A percentile compares a stretch with the other conserved stretches of the same genome.
Evolutionary conservation across 2,113 vertebrate genomes (phyloP).

Genomic region (Suncus etruscus): DNA sequence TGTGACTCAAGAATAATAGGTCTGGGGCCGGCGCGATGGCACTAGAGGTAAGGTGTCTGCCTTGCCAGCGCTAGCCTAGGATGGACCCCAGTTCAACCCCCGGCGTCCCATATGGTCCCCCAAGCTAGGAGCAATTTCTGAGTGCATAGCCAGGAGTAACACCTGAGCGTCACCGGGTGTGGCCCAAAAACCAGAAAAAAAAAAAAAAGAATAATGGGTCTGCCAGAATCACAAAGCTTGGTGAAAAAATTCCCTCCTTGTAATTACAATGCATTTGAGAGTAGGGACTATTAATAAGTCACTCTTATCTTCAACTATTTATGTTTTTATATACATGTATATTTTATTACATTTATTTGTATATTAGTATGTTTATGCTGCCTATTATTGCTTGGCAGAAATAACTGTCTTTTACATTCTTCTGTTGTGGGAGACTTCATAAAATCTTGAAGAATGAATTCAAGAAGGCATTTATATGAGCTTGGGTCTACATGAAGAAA

Average conservation of each 20-base stretch:
- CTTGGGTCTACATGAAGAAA: neutral
- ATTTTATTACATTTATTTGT: neutral
- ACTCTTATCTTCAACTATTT: neutral
- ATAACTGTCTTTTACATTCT: conserved; percentile 12
- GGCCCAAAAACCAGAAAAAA: no score
- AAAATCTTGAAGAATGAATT: conserved; percentile 23
- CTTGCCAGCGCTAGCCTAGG: no score
- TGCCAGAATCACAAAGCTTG: neutral
- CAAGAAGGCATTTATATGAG: conserved; percentile 20
- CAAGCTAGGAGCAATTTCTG: no score
- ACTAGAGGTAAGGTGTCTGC: no score
- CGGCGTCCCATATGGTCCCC: no score
- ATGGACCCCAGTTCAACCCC: no score
- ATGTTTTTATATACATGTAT: neutral
- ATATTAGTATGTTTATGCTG: conserved; percentile 5
- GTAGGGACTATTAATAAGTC: neutral
- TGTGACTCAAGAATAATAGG: neutral
- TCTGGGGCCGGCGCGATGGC: no score
- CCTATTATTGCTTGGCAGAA: conserved; percentile 11
- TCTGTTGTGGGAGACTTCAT: conserved; percentile 25
- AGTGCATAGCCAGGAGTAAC: no score
- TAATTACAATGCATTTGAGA: neutral
- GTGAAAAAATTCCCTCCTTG: neutral
- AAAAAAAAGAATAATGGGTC: neutral
- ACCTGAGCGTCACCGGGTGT: no score